Percentiles rank a stretch among this genome's conserved stretches.
phyloP scores from a whole-genome alignment of 1,140 invertebrate species.

The Asbolus verrucosus region DNA sequence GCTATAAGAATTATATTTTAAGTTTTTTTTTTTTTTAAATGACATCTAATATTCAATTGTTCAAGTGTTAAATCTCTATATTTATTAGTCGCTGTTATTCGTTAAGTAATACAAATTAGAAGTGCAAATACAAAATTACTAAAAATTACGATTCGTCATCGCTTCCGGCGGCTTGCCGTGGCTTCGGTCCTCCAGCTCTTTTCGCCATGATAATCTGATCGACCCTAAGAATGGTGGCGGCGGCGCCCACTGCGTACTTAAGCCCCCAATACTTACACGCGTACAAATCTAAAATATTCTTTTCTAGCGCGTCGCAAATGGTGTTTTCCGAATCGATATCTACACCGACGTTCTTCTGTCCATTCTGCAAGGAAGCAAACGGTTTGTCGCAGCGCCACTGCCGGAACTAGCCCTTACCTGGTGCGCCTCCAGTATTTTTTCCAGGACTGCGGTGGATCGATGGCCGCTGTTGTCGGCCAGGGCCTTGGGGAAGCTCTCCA shows the following conservation, averaged over 20 bases:
- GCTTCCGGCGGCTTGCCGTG: constrained; percentile 73
- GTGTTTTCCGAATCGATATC: constrained; percentile 85
- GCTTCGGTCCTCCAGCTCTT: constrained; percentile 94
- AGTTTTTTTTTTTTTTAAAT: no score
- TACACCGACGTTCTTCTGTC: constrained; percentile 86
- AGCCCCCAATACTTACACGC: constrained; percentile 92
- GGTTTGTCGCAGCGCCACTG: constrained; percentile 16
- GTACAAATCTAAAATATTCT: constrained; percentile 89
- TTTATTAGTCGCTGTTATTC: background rate
- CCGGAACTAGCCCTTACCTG: constrained; percentile 66
- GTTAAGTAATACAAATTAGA: constrained; percentile 6
- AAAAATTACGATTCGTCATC: constrained; percentile 74
- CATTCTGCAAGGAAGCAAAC: constrained; percentile 69
- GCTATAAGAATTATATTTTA: no score
- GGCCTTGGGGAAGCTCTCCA: constrained; percentile 92
- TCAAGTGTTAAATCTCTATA: no score
- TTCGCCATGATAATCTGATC: constrained; percentile 99
- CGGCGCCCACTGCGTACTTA: constrained; percentile 94
- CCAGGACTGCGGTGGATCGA: constrained; percentile 88
- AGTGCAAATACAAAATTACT: constrained; percentile 28
- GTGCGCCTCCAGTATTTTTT: constrained; percentile 92
- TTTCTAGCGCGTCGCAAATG: constrained; percentile 78
- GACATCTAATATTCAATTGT: no score
- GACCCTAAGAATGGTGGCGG: constrained; percentile 94
- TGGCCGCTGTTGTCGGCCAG: constrained; percentile 95